phyloP scores from a whole-genome alignment of 2,113 vertebrate genomes.

The Seriola aureovittata region DNA sequence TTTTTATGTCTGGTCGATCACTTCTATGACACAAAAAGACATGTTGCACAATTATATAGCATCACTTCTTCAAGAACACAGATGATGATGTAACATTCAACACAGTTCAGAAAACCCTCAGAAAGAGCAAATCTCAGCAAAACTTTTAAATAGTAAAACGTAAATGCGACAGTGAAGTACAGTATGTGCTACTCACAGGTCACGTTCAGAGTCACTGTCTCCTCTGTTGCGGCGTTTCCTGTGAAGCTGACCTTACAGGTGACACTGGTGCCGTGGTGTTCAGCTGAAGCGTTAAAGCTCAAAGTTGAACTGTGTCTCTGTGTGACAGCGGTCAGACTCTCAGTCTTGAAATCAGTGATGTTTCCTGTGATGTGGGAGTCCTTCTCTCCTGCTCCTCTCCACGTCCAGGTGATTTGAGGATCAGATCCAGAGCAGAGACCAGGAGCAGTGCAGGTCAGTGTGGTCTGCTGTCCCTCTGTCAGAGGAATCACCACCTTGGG shows the following conservation, averaged over 20 bases:
- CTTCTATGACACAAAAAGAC: conserved; percentile 19
- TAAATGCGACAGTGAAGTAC: not conserved
- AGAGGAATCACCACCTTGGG: conserved; percentile 58
- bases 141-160: not conserved
- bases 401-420: conserved; percentile 54
- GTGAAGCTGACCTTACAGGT: conserved; percentile 61
- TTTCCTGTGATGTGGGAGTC: conserved; percentile 1
- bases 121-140: not conserved
- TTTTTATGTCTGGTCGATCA: not conserved
- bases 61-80: too few relatives aligned
- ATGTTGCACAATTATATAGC: not conserved
- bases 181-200: not conserved
- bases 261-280: conserved; percentile 29
- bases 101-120: not conserved
- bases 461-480: conserved; percentile 51
- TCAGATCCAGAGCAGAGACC: conserved; percentile 29
- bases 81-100: too few relatives aligned
- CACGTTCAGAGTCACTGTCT: conserved; percentile 33
- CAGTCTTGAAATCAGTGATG: not conserved
- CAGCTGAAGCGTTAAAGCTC: conserved; percentile 48
- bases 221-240: not conserved
- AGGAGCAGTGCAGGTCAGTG: conserved; percentile 62
- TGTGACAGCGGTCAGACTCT: too few relatives aligned
- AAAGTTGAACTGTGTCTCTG: conserved; percentile 37
- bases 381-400: conserved; percentile 20